Evolutionary conservation across 2,888 invertebrate species (phyloP).

Genomic region (Drosophila rubida): DNA sequence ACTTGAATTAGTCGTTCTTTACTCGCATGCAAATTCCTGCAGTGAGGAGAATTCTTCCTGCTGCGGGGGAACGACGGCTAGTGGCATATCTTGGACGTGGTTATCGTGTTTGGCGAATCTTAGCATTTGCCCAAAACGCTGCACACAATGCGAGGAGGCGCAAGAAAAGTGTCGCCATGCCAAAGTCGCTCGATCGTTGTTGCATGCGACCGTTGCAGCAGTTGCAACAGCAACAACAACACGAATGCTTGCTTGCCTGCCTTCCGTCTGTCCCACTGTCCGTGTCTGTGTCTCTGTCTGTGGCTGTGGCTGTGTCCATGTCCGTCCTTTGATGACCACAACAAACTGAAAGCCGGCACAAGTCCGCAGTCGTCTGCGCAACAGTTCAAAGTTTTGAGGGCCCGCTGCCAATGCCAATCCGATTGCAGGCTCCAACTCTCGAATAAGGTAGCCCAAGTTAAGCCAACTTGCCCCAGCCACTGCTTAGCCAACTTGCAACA

Average conservation of each 20-base stretch:
- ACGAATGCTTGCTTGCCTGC: slow-evolving; percentile 45
- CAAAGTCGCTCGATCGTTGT: slow-evolving; percentile 60
- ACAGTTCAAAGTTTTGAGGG: slow-evolving; percentile 82
- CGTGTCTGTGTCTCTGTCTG: slow-evolving; percentile 12
- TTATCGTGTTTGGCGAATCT: slow-evolving; percentile 41
- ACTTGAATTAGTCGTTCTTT: too few species aligned
- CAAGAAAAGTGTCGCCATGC: slow-evolving; percentile 74
- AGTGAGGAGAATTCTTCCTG: background rate
- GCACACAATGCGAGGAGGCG: slow-evolving; percentile 62
- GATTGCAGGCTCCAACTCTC: slow-evolving; percentile 38
- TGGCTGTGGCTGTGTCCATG: slow-evolving; percentile 18
- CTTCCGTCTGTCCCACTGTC: too few species aligned
- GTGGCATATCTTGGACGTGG: background rate
- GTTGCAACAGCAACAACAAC: slow-evolving; percentile 47
- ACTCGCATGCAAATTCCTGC: background rate
- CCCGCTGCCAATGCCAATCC: slow-evolving; percentile 76
- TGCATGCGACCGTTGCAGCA: slow-evolving; percentile 48
- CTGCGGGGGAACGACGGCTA: background rate
- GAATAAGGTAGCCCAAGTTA: slow-evolving; percentile 57
- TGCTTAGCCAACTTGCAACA: slow-evolving; percentile 26
- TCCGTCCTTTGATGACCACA: slow-evolving; percentile 72
- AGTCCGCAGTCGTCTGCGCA: slow-evolving; percentile 81
- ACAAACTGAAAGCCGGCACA: slow-evolving; percentile 83
- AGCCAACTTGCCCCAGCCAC: slow-evolving; percentile 40
- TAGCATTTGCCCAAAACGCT: slow-evolving; percentile 42